Base-by-base conservation (phyloP, 2,888 invertebrate genomes). In the Conops quadrifasciatus region DNA sequence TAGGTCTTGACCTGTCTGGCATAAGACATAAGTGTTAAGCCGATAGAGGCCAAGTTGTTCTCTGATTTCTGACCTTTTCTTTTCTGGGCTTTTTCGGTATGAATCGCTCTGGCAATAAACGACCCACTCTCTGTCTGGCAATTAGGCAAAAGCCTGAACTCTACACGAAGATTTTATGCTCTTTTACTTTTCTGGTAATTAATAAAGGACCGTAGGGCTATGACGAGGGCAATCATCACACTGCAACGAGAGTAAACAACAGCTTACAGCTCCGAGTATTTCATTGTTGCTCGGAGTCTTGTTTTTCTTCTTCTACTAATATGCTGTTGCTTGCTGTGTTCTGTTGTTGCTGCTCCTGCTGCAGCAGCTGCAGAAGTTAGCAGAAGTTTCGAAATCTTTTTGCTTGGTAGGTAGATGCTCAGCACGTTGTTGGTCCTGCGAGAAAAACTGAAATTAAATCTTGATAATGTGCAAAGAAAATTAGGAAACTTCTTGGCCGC, bases 401-500 rank as follows among this genome's bases (percentile, higher is more conserved):
- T 59, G 67, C n/a, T 51, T 45, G 47, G 16, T n/a, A n/a, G 21
- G 36, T 60, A 4, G 60, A n/a, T n/a, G n/a, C n/a, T n/a, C n/a
- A n/a, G n/a, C n/a, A n/a, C n/a, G n/a, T n/a, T n/a, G 26, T 43
- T 28, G 51, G 24, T 53, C 56, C n/a, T 45, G 45, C 19, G 47
- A 43, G 45, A 28, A 59, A 59, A 59, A 58, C 67, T 36, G 73
- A 82, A 83, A 82, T 83, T 81, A 81, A 83, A 83, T 83, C 83
- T 82, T 82, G 82, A 82, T 82, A 81, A 82, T 80, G 81, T 82
- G 82, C 82, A 78, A 79, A 80, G 76, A 78, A 78, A 78, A 74
- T 74, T 75, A 67, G 58, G 67, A 67, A 67, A 67, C 67, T 67
- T 67, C 47, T 59, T 59, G 56, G 45, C 49, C 13, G 7, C 26